Evolutionary conservation across 2,797 vertebrate species (phyloP), one percentile per base, ranked within the genome.

Genomic region (Gallirallus australis): DNA sequence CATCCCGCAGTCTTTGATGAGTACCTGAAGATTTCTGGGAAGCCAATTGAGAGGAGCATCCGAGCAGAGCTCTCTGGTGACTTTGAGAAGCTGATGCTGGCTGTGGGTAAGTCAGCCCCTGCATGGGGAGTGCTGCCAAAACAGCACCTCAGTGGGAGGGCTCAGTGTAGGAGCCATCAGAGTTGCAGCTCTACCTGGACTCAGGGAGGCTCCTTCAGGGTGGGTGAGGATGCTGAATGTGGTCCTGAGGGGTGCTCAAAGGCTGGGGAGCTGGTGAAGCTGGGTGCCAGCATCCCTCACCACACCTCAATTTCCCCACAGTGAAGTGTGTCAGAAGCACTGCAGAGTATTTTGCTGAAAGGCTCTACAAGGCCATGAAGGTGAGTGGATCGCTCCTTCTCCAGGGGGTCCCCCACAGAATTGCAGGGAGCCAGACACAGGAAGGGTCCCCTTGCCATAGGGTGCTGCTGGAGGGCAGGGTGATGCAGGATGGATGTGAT

Each of bases 291-390:
- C 23, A 14, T 94, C 37, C 84, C 87, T 86, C 61, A 48, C 3
- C n/a, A 2, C 19, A 7, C 48, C 42, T 53, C 61, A 33, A 56
- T 91, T 82, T 91, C 70, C 72, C 54, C 5, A 2, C 97, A 99
- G 99, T 99, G 81, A 99, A 99, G 87, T 99, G 99, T 18, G 94
- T 99, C 81, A 98, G 99, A 76, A 99, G 99, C 84, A 98, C 98
- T 2, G 96, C 99, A 11, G 99, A 99, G 97, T 99, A 99, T 97
- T 99, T 99, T 87, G 99, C 99, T 76, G 99, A 97, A 87, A 98
- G 98, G 37, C 99, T 99, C 30, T 99, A 99, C 98, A 99, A 99
- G 96, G 99, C 99, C 80, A 99, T 99, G 99, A 99, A 99, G 99
- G 99, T 99, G 96, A 95, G 98, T 95, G 33, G 25, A 47, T 75